These are phyloP conservation scores for Sphyrna mokarran DNA, from an alignment of 2,113 vertebrate species.

Conservation along the genomic window DNA sequence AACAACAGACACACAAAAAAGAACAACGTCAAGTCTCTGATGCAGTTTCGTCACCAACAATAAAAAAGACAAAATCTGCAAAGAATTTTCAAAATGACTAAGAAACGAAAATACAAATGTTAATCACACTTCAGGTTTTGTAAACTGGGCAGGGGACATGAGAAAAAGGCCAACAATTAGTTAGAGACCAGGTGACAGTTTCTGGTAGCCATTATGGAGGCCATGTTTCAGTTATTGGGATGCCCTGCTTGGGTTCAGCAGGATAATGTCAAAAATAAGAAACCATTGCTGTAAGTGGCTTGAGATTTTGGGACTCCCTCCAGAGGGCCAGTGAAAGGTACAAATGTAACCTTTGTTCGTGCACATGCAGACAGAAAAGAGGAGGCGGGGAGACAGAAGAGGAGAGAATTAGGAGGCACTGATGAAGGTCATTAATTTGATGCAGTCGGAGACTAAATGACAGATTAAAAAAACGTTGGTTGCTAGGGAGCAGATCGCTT, in stretches of 20 bases:
- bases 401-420: neutral
- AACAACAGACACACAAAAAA: neutral
- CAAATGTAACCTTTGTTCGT: too few relatives aligned
- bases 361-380: too few relatives aligned
- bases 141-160: neutral
- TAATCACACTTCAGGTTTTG: too few relatives aligned
- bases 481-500: neutral
- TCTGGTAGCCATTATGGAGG: neutral
- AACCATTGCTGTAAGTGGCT: neutral
- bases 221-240: neutral
- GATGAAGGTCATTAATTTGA: neutral
- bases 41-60: too few relatives aligned
- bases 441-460: neutral
- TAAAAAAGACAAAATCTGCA: too few relatives aligned
- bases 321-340: neutral
- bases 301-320: neutral
- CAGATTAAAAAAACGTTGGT: neutral
- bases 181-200: neutral
- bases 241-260: neutral
- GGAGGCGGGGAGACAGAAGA: too few relatives aligned
- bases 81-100: too few relatives aligned
- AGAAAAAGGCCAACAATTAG: neutral
- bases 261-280: neutral
- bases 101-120: too few relatives aligned
- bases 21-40: neutral